Evolutionary conservation across 1,140 invertebrate species (phyloP), one percentile per base, ranked within the genome.

Genomic region (Aphidius gifuensis): DNA sequence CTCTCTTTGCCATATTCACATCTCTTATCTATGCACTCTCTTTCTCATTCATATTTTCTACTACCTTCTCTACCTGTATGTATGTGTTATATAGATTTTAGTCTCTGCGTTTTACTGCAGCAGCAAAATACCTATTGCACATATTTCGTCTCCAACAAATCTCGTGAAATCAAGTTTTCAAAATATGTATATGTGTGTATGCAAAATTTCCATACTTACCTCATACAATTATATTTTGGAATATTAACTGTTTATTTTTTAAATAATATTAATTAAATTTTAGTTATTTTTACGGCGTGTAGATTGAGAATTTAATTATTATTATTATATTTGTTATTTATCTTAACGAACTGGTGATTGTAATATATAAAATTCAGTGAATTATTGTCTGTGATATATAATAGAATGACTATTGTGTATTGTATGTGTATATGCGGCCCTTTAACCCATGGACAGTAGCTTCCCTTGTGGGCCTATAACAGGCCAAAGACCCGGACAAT

Each of bases 161-260:
- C 21, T 46, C 43, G 5, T 51, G 21, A 60, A 60, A 60, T 60
- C 58, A 51, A 51, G 47, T 60, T 60, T 16, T 23, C 9, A 21
- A 7, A 32, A 32, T 32, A 32, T 32, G 23, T 32, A 3, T 32
- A 32, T 32, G 23, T 32, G 23, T 32, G 4, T 32, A 32, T 32
- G 23, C 23, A 4, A 32, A 32, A 32, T 32, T 32, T 32, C 4
- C 23, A 32, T 32, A 4, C 23, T 32, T 32, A 32, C 0, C 23
- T 32, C 23, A 32, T 32, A 32, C 23, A 32, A 32, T 32, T 32
- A 23, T 23, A 32, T 32, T 32, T 32, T 32, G 1, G 23, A 2
- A 32, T 32, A 32, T 32, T 32, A 32, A 32, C 23, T 32, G 23
- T 32, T 32, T 2, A 32, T 32, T 32, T 32, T 32, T 32, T 32